Evolutionary conservation across 92 coral and sea anemone species (phyloP), one percentile per base, ranked within the genome.

Genomic region (Diadumene lineata): DNA sequence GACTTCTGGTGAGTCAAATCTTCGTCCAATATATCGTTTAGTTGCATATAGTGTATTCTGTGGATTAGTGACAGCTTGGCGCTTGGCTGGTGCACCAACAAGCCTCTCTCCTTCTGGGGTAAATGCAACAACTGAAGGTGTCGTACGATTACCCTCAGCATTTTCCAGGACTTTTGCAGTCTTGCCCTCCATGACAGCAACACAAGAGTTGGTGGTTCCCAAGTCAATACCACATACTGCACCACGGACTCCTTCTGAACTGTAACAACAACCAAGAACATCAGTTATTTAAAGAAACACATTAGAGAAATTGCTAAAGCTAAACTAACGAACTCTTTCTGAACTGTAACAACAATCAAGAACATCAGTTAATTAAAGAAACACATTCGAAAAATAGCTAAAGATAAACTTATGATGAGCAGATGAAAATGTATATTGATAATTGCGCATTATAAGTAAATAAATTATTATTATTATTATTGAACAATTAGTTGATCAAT

Each of bases 131-230:
- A 88, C 97, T 34, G 98, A 91, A 0, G 98, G 98, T 0, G 98
- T 93, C 53, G 98, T 93, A 34, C 98, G 72, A 56, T 93, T 87
- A 19, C 98, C 98, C 29, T 93, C 98, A 0, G 98, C 92, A 90
- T 93, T 93, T 73, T 93, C 98, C 28, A 93, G 65, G 27, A 93
- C 97, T 79, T 91, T 93, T 0, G 97, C 94, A 26, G 97, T 88
- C 71, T 94, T 91, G 11, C 98, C 98, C 17, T 94, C 97, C 98
- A 94, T 94, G 10, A 94, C 97, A 0, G 97, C 98, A 24, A 94
- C 98, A 86, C 98, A 94, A 1, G 98, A 94, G 84, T 94, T 94
- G 53, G 98, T 94, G 18, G 98, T 94, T 22, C 98, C 98, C 51
- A 94, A 82, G 70, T 94, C 98, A 79, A 94, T 94, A 34, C 98